These are phyloP conservation scores for Oscheius myriophilus DNA, from an alignment of 2,888 invertebrate genomes.

Conservation along the genomic window DNA sequence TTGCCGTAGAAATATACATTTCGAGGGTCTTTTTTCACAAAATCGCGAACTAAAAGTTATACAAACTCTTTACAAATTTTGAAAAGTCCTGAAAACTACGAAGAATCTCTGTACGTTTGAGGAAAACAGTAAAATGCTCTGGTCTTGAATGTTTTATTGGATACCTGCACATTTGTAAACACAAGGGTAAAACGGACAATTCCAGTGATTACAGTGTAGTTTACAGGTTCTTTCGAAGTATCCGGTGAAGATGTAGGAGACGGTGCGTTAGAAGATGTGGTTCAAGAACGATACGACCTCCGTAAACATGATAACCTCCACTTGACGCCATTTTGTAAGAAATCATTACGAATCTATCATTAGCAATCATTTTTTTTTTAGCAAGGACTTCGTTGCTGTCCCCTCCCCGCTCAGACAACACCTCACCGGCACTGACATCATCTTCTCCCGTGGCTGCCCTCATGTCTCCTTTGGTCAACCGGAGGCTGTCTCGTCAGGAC, in stretches of 20 bases:
- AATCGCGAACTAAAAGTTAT: no score
- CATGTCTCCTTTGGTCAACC: constrained; percentile 37
- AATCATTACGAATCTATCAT: neutral
- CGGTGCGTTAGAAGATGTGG: constrained; percentile 33
- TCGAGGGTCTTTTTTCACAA: no score
- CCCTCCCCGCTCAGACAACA: constrained; percentile 35
- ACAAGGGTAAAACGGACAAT: neutral
- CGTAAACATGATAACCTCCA: constrained; percentile 13
- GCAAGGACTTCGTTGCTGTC: constrained; percentile 33
- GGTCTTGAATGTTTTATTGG: no score
- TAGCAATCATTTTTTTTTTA: constrained; percentile 5
- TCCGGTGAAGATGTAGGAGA: constrained; percentile 49
- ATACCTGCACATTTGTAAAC: neutral
- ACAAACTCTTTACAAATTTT: no score
- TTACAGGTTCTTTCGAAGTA: constrained; percentile 44
- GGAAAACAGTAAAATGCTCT: no score
- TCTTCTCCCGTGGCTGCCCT: constrained; percentile 33
- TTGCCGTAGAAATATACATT: no score
- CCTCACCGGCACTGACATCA: constrained; percentile 32
- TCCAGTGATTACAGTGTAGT: neutral
- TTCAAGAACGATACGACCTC: neutral
- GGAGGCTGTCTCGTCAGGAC: constrained; percentile 46
- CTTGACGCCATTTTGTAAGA: constrained; percentile 24
- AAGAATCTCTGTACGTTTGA: no score
- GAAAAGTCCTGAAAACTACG: no score